Conservation (phyloP, 2,797 vertebrate species). For the Enteromius mattozi region DNA sequence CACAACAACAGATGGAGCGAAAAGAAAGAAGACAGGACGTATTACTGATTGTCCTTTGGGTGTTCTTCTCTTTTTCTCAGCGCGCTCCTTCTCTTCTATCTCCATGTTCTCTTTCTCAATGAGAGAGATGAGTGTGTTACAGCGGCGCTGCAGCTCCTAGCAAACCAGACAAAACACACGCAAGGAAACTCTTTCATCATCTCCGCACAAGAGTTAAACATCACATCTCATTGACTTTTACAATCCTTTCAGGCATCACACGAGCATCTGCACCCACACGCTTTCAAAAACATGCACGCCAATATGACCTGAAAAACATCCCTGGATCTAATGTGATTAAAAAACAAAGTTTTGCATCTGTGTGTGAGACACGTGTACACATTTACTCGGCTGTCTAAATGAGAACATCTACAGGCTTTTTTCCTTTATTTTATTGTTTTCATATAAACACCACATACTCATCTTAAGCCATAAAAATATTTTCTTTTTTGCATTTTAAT, state of each 20-base stretch:
- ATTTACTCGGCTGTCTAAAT: not conserved
- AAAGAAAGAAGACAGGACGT: constrained; percentile 27
- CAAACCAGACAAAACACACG: constrained; percentile 49
- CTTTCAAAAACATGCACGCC: constrained; percentile 13
- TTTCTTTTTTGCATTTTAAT: not conserved
- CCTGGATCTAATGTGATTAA: not conserved
- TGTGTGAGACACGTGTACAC: not conserved
- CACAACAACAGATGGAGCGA: constrained; percentile 42
- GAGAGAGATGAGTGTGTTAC: constrained; percentile 88
- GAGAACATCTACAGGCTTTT: not conserved
- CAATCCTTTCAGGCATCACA: constrained; percentile 12
- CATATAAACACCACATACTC: not conserved
- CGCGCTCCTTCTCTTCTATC: constrained; percentile 89
- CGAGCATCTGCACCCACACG: not conserved
- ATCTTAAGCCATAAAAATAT: not conserved
- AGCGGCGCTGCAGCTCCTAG: constrained; percentile 88
- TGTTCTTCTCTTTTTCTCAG: constrained; percentile 87
- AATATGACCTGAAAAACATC: constrained; percentile 3
- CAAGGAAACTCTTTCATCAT: constrained; percentile 22
- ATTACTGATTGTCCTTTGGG: constrained; percentile 77
- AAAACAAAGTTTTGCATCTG: not conserved
- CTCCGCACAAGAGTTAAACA: constrained; percentile 13
- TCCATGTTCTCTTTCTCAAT: constrained; percentile 92
- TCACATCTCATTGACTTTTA: constrained; percentile 18
- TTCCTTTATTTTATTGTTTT: not conserved